Percentiles rank a stretch among this genome's conserved stretches.
phyloP scores from a whole-genome alignment of 2,888 invertebrate species.

The Drosophila nr. fundita region DNA sequence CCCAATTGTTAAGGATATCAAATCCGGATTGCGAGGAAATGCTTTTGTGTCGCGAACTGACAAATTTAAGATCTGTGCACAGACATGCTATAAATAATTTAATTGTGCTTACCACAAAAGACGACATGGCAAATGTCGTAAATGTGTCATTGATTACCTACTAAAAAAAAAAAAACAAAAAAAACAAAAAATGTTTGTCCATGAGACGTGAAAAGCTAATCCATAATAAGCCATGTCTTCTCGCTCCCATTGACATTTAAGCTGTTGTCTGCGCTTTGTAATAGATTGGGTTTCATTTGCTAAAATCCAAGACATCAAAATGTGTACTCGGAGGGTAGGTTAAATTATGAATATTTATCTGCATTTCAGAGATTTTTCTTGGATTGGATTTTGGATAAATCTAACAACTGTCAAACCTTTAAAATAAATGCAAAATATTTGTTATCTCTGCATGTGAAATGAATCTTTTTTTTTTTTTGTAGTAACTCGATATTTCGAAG shows the following conservation, averaged over 20 bases:
- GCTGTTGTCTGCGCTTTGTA: background rate
- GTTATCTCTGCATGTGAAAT: background rate
- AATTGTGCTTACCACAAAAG: conserved; percentile 52
- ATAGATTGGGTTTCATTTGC: conserved; percentile 5
- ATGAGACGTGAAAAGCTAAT: conserved; percentile 9
- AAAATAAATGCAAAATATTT: background rate
- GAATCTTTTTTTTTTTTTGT: background rate
- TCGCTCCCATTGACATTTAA: background rate
- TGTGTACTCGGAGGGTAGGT: background rate
- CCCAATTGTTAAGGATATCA: conserved; percentile 13
- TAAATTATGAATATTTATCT: conserved; percentile 1
- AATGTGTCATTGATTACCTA: conserved; percentile 55
- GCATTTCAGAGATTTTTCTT: background rate
- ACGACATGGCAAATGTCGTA: conserved; percentile 1
- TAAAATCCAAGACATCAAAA: background rate
- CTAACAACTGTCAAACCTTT: background rate
- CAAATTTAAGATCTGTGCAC: conserved; percentile 9
- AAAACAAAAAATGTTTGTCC: conserved; percentile 1
- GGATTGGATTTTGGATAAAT: no score
- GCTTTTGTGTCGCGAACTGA: conserved; percentile 5
- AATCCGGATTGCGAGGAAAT: conserved; percentile 12
- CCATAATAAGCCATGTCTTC: background rate
- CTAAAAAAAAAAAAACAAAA: conserved; percentile 17
- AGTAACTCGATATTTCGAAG: background rate
- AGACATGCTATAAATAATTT: conserved; percentile 58